Base-by-base conservation (phyloP, 2,113 vertebrate genomes). In the Peucedramus taeniatus region DNA sequence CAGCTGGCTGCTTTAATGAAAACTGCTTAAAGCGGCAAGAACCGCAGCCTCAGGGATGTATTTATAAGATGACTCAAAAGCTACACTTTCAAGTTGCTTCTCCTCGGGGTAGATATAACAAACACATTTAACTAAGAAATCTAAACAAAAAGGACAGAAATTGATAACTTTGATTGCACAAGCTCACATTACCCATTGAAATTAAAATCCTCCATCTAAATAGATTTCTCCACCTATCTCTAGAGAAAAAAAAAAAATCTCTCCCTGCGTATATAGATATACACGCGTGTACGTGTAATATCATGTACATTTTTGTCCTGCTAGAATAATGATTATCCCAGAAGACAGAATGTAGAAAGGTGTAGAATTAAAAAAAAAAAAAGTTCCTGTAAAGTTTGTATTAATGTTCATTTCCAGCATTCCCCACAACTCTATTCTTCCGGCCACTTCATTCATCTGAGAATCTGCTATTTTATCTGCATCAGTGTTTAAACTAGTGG, bases 1-100 rank as follows among this genome's bases (percentile, higher is more conserved):
- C 98, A 98, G 98, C 97, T 98, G 98, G 97, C 96, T 95, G 94
- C 95, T 98, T 97, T 98, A 98, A 98, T 98, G 97, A 97, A 98
- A 98, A 97, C 97, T 96, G 96, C 97, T 97, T 97, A 96, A 97
- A 98, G 97, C 97, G 95, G 94, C 94, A 96, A 97, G 96, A 97
- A 94, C 95, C 65, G 94, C 97, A 97, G 95, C 90, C 97, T 97
- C 97, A 79, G 96, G 96, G 97, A 97, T 97, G 93, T 93, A 95
- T 98, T 97, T 97, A 93, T 97, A 97, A 98, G 96, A 95, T 97
- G 95, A 95, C 94, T 93, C 94, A 78, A 97, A 98, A 98, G 97
- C 96, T 96, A 95, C 94, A 96, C 97, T 98, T 98, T 94, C 97
- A 97, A 97, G 96, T 96, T 97, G 90, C 94, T 95, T 94, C 89